Conservation (phyloP, 2,113 vertebrate genomes). For the Rostratula benghalensis region DNA sequence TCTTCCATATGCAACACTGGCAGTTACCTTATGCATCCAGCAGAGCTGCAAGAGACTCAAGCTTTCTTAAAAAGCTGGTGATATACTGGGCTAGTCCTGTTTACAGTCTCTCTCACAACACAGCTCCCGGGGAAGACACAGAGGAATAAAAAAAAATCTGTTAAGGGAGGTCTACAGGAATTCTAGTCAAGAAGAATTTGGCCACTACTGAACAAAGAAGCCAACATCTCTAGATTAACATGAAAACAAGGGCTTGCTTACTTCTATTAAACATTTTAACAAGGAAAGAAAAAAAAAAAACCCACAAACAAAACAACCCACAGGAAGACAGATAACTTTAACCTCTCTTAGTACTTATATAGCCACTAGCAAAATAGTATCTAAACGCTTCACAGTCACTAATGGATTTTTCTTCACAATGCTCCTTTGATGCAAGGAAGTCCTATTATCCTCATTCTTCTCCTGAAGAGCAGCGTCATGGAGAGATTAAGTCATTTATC, state of each 20-base stretch:
- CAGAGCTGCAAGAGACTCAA: background rate
- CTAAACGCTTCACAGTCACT: background rate
- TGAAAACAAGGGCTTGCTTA: background rate
- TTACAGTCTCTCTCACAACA: background rate
- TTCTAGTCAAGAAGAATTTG: background rate
- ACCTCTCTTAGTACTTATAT: background rate
- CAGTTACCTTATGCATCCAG: background rate
- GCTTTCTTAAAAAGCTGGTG: background rate
- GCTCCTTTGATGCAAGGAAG: conserved; percentile 39
- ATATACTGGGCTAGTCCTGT: background rate
- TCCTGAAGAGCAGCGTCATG: conserved; percentile 2
- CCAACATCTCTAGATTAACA: background rate
- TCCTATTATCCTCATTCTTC: conserved; percentile 48
- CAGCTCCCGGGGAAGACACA: background rate
- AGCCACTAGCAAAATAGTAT: background rate
- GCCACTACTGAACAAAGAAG: background rate
- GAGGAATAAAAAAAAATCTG: background rate
- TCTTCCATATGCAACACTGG: background rate
- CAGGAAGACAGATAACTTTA: background rate
- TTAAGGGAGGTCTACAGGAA: background rate
- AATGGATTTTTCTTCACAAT: conserved; percentile 41
- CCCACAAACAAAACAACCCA: background rate
- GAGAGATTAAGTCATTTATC: conserved; percentile 63
- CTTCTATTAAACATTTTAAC: background rate
- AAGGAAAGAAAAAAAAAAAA: background rate